Percentiles rank a stretch among this genome's conserved stretches.
These are phyloP conservation scores for Coelogynopora nodosa DNA, from an alignment of 2,888 invertebrate genomes.

Conservation along the genomic window DNA sequence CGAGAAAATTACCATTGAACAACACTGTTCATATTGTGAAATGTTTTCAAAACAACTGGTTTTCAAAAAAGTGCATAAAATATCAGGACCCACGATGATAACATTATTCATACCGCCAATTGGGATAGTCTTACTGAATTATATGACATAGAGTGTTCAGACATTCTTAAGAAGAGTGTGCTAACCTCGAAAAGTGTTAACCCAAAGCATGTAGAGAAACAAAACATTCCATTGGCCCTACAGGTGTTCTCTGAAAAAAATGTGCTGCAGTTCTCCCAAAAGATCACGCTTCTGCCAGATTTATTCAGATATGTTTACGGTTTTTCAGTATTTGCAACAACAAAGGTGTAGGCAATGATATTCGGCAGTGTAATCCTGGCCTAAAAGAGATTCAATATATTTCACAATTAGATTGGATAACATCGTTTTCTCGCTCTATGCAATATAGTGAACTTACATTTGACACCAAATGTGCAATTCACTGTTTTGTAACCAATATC, in stretches of 20 bases:
- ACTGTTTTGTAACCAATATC: background rate
- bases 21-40: background rate
- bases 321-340: background rate
- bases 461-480: background rate
- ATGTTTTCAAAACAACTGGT: background rate
- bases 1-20: background rate
- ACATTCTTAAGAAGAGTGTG: no score
- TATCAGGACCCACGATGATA: no score
- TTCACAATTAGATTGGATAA: background rate
- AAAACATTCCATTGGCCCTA: no score
- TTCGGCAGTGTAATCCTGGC: background rate
- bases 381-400: background rate
- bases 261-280: background rate
- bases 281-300: background rate
- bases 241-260: background rate
- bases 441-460: background rate
- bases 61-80: background rate
- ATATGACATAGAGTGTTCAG: no score
- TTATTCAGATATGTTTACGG: background rate
- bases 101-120: no score
- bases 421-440: background rate
- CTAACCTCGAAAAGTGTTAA: no score
- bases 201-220: no score
- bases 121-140: no score
- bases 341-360: background rate